Conservation (phyloP, 2,113 vertebrate genomes). For the Myocastor coypus region DNA sequence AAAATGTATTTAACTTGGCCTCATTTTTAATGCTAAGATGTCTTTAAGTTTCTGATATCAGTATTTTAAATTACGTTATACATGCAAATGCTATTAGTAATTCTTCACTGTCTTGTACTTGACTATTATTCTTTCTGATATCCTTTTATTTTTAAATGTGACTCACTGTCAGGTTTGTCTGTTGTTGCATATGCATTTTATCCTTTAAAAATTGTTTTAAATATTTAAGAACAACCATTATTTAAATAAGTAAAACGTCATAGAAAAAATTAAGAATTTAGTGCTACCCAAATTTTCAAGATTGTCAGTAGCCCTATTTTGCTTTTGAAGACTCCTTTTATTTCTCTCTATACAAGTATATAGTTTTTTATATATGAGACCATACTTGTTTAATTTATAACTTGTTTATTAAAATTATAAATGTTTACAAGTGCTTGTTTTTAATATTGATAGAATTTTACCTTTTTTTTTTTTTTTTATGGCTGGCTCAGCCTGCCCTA, state of each 20-base stretch:
- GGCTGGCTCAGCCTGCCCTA: too few relatives aligned
- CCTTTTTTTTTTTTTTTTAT: too few relatives aligned
- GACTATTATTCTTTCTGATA: not conserved
- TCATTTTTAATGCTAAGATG: slow-evolving; percentile 19
- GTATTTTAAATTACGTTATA: not conserved
- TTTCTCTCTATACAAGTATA: not conserved
- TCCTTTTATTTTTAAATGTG: slow-evolving; percentile 38
- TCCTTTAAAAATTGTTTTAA: not conserved
- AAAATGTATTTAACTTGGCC: not conserved
- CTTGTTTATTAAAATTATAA: not conserved
- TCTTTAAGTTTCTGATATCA: slow-evolving; percentile 33
- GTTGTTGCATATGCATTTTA: slow-evolving; percentile 18
- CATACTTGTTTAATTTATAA: slow-evolving; percentile 50
- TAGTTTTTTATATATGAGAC: slow-evolving; percentile 20
- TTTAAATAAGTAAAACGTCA: slow-evolving; percentile 31
- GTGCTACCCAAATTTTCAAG: not conserved
- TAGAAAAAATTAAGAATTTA: slow-evolving; percentile 21
- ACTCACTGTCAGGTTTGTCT: slow-evolving; percentile 36
- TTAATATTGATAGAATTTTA: slow-evolving; percentile 8
- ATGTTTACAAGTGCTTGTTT: slow-evolving; percentile 39
- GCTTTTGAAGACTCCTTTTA: not conserved
- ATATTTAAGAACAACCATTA: not conserved
- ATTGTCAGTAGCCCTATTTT: not conserved
- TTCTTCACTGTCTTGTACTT: not conserved
- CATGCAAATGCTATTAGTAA: not conserved